phyloP scores from a whole-genome alignment of 2,113 vertebrate genomes.

The Paramisgurnus dabryanus region DNA sequence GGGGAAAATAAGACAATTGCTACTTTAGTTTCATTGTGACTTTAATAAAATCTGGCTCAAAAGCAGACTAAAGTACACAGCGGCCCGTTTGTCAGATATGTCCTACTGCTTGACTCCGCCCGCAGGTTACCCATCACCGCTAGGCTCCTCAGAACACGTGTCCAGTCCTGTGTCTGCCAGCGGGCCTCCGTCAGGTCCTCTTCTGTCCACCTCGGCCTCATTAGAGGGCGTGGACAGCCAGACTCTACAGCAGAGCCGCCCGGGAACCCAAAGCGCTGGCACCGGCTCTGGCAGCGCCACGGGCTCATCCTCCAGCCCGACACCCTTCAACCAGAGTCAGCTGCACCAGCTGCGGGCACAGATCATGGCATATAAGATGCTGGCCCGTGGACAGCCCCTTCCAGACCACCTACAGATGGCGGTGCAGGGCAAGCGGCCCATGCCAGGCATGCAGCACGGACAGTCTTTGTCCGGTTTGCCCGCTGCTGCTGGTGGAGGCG shows the following conservation, averaged over 20 bases:
- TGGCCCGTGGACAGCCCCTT: constrained; percentile 86
- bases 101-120: not conserved
- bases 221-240: constrained; percentile 84
- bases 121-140: constrained; percentile 90
- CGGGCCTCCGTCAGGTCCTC: constrained; percentile 84
- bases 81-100: not conserved
- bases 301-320: constrained; percentile 84
- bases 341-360: constrained; percentile 93
- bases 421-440: constrained; percentile 91
- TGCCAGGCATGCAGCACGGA: constrained; percentile 90
- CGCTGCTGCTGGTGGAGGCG: constrained; percentile 77
- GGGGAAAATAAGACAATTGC: no score
- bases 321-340: constrained; percentile 96
- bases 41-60: no score
- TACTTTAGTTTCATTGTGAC: no score
- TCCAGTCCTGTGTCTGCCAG: constrained; percentile 90
- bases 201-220: constrained; percentile 77
- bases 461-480: constrained; percentile 84
- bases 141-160: constrained; percentile 88
- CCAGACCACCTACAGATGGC: constrained; percentile 96
- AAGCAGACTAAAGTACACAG: no score
- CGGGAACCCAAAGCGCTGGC: constrained; percentile 55
- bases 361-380: constrained; percentile 99
- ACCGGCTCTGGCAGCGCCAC: constrained; percentile 49
- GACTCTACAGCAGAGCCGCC: constrained; percentile 74